Conservation (phyloP, 2,113 vertebrate species). For the Ivindomyrus marchei region DNA sequence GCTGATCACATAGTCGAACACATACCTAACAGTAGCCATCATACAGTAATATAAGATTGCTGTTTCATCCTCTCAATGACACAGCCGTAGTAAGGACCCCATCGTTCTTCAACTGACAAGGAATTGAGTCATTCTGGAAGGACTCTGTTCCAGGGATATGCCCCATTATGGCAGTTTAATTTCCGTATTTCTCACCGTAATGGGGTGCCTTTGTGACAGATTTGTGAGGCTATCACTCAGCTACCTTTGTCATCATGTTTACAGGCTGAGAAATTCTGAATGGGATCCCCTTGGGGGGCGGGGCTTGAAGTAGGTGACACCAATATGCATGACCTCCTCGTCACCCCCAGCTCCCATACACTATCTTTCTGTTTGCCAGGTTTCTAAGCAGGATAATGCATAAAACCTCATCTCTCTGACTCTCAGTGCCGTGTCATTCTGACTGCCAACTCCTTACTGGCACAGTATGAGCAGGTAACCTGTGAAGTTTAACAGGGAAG, state of each 20-base stretch:
- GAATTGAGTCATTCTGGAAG: slow-evolving; percentile 9
- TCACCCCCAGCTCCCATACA: neutral
- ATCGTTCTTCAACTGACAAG: slow-evolving; percentile 6
- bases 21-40: neutral
- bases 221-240: slow-evolving; percentile 26
- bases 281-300: neutral
- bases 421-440: neutral
- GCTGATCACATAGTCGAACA: neutral
- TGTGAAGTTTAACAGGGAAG: neutral
- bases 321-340: neutral
- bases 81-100: neutral
- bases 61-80: neutral
- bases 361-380: neutral
- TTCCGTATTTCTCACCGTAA: slow-evolving; percentile 11
- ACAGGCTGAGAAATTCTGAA: neutral
- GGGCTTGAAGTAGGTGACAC: neutral
- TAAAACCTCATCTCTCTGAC: neutral
- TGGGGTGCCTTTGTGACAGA: slow-evolving; percentile 17
- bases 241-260: slow-evolving; percentile 17
- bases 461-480: neutral
- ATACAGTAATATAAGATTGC: neutral
- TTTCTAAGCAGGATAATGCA: neutral
- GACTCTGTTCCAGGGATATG: neutral
- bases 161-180: slow-evolving; percentile 16
- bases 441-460: neutral